Conservation (phyloP, 2,888 invertebrate genomes). For the Sylvicola cinctus region DNA sequence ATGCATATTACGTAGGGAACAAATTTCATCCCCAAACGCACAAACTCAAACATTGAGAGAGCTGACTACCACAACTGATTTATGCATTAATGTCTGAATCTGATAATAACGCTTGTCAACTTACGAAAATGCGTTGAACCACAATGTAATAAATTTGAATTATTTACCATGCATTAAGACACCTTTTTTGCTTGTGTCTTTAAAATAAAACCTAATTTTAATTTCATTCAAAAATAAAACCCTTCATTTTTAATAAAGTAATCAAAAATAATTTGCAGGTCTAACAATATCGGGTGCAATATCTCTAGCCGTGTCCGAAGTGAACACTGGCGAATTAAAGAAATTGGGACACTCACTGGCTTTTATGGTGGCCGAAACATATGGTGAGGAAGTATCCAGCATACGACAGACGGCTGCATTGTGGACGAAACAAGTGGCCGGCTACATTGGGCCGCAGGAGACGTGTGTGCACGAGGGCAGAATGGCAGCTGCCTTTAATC, state of each 20-base stretch:
- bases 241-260: too few relatives aligned
- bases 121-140: too few relatives aligned
- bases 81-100: too few relatives aligned
- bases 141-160: too few relatives aligned
- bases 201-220: neutral
- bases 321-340: constrained; percentile 39
- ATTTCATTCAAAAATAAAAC: neutral
- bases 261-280: constrained; percentile 17
- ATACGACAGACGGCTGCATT: constrained; percentile 66
- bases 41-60: too few relatives aligned
- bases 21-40: too few relatives aligned
- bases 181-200: neutral
- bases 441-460: constrained; percentile 67
- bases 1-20: too few relatives aligned
- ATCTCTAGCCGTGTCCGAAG: constrained; percentile 66
- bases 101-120: too few relatives aligned
- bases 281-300: constrained; percentile 59
- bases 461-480: constrained; percentile 80
- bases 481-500: constrained; percentile 82
- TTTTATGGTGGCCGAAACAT: constrained; percentile 75
- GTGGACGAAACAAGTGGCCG: constrained; percentile 67
- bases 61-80: too few relatives aligned
- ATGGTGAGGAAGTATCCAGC: constrained; percentile 71
- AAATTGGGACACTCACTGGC: constrained; percentile 47
- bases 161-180: too few relatives aligned